phyloP scores from a whole-genome alignment of 2,113 vertebrate genomes.

The Baryphthengus martii region DNA sequence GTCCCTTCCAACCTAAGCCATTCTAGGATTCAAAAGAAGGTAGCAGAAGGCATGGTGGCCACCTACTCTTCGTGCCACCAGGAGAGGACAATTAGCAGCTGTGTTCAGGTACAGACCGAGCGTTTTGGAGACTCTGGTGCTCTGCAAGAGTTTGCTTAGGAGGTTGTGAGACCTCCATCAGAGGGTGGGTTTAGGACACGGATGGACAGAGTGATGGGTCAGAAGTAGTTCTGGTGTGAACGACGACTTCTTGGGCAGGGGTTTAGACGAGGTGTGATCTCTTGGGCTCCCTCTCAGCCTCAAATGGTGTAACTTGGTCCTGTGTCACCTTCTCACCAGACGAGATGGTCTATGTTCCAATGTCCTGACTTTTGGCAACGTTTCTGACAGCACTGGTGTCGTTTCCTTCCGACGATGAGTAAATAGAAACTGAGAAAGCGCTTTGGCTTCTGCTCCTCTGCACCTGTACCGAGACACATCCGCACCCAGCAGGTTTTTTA shows the following conservation, averaged over 20 bases:
- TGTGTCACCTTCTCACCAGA: not conserved
- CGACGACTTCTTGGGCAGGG: not conserved
- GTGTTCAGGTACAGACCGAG: rapidly evolving
- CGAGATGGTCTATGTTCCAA: not conserved
- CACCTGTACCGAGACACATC: not conserved
- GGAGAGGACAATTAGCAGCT: not conserved
- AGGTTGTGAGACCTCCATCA: not conserved
- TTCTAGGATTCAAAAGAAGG: too few relatives aligned
- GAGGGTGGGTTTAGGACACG: rapidly evolving
- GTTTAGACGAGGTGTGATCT: not conserved
- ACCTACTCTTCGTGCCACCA: rapidly evolving
- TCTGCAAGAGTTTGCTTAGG: not conserved
- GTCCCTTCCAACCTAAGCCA: too few relatives aligned
- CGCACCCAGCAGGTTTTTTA: rapidly evolving
- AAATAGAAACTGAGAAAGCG: not conserved
- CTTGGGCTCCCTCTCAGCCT: not conserved
- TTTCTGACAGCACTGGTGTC: not conserved
- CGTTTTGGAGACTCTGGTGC: rapidly evolving
- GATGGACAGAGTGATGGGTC: too few relatives aligned
- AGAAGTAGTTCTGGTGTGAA: not conserved
- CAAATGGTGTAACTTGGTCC: not conserved
- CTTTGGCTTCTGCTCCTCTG: not conserved
- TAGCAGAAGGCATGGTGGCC: not conserved
- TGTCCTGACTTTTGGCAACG: not conserved
- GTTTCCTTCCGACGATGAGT: not conserved